Evolutionary conservation across 2,113 vertebrate species (phyloP), one percentile per base, ranked within the genome.

Genomic region (Mungos mungo): DNA sequence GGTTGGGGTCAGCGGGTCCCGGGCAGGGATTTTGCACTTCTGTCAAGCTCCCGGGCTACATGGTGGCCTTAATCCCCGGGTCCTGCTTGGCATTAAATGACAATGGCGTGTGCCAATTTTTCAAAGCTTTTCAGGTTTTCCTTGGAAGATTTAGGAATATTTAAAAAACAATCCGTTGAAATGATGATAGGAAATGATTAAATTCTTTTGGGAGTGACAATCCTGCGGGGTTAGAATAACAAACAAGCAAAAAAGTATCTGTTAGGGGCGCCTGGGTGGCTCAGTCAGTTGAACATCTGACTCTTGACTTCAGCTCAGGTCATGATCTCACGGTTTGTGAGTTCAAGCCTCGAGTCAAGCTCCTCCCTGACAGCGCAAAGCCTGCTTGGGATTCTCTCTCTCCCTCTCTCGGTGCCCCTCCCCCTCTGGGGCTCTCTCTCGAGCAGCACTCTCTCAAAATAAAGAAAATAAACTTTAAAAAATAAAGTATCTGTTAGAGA

Each of bases 21-120:
- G 45, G 74, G 41, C 19, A 5, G 29, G 13, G 41, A 45, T 31
- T 29, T n/a, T 45, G 50, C 15, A 21, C 25, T 74, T 85, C 66
- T 65, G 7, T 23, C 65, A 72, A 66, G 60, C 47, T 57, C 41
- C 29, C 27, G 5, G 38, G 29, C 1, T 0, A 21, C 3, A 2
- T 14, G 23, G 29, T 19, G 23, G 41, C 10, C 9, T n/a, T 18
- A 4, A 23, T 52, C 38, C 41, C 0, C 0, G 2, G 15, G 47
- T 7, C 68, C 18, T 16, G 3, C 25, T 76, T 18, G 23, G 12
- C 14, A 11, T 41, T 71, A 27, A 60, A 80, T 60, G 57, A 33
- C 1, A 11, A 41, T 0, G 9, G 31, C 7, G 0, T 54, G 14
- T 69, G 68, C 47, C 35, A 25, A 7, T 18, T 66, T 69, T 52